phyloP scores from a whole-genome alignment of 2,888 invertebrate genomes.

The Epistrophe eligans region DNA sequence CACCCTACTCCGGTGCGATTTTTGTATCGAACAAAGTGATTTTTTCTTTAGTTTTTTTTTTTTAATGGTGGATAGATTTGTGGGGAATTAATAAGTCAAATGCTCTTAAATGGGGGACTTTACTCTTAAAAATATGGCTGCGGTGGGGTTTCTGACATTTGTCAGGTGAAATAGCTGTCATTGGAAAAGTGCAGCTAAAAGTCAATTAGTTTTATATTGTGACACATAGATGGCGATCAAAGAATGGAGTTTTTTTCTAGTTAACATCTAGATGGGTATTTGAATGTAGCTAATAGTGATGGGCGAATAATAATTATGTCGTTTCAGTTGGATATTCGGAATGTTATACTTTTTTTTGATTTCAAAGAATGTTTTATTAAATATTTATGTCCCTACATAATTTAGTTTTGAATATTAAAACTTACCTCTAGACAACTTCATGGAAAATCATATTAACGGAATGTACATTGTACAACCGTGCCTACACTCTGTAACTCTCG shows the following conservation, averaged over 20 bases:
- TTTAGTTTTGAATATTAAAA: too few species aligned
- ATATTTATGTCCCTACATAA: too few species aligned
- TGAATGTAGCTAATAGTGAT: neutral
- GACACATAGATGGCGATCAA: conserved; percentile 30
- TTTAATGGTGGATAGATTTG: conserved; percentile 13
- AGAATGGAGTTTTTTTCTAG: accelerated
- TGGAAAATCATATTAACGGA: too few species aligned
- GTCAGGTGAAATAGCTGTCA: conserved; percentile 37
- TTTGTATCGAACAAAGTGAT: conserved; percentile 66
- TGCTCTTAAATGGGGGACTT: conserved; percentile 9
- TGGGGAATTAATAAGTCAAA: neutral
- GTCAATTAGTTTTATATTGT: neutral
- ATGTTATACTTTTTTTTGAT: too few species aligned
- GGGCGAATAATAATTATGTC: too few species aligned
- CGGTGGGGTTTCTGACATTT: conserved; percentile 53
- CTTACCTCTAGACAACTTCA: too few species aligned
- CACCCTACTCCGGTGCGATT: conserved; percentile 70
- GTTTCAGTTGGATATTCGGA: too few species aligned
- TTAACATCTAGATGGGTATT: neutral
- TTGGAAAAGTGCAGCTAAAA: neutral
- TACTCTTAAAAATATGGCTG: conserved; percentile 48
- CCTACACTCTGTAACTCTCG: too few species aligned
- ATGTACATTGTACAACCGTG: too few species aligned
- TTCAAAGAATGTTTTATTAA: too few species aligned
- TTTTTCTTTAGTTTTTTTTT: conserved; percentile 44